Conservation (phyloP, 2,888 invertebrate genomes). For the Molorchus minor region DNA sequence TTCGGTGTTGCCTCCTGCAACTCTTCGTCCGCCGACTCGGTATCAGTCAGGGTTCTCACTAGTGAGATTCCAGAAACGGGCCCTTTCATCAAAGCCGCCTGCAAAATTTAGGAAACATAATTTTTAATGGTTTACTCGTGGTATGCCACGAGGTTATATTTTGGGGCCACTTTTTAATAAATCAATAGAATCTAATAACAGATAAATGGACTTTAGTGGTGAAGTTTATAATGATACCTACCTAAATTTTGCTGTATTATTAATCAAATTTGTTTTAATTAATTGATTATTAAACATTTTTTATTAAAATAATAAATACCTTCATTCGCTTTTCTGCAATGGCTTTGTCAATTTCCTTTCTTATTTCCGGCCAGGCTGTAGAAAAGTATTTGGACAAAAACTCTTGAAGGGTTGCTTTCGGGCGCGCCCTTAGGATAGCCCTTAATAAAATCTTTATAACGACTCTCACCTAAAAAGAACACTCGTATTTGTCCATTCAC, state of each 20-base stretch:
- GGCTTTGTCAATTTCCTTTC: slow-evolving; percentile 41
- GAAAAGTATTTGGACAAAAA: slow-evolving; percentile 49
- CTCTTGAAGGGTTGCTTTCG: slow-evolving; percentile 47
- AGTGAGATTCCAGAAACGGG: too few species aligned
- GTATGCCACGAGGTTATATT: neutral
- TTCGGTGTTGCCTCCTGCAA: neutral
- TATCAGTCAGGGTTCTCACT: neutral
- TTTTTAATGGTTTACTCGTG: neutral
- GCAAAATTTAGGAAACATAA: neutral
- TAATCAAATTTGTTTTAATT: too few species aligned
- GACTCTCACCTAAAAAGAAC: slow-evolving; percentile 51
- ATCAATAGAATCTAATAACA: neutral
- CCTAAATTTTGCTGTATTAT: too few species aligned
- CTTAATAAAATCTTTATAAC: slow-evolving; percentile 48
- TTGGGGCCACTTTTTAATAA: neutral
- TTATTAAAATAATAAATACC: slow-evolving; percentile 1
- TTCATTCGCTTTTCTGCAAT: slow-evolving; percentile 2
- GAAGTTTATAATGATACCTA: too few species aligned
- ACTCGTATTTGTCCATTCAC: neutral
- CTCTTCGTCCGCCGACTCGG: neutral
- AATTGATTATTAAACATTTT: too few species aligned
- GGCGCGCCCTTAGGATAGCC: slow-evolving; percentile 47
- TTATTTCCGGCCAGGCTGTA: slow-evolving; percentile 44
- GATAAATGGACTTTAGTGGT: too few species aligned
- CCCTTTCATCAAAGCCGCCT: neutral